Base-by-base conservation (phyloP, 2,888 invertebrate species). In the Lepeophtheirus nordmannii region DNA sequence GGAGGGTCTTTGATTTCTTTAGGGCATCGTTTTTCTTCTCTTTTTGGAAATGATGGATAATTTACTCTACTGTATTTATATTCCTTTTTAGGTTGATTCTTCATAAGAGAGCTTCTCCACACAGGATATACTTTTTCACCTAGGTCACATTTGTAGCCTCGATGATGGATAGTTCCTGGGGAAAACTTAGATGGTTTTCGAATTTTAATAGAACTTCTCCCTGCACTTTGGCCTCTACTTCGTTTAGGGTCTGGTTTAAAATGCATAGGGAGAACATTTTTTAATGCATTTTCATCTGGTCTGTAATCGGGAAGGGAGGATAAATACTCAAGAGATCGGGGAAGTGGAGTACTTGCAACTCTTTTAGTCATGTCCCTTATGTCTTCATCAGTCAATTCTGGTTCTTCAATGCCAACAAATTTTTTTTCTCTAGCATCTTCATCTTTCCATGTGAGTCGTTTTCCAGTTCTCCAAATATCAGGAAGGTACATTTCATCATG, bases 1-100 rank as follows among this genome's bases (percentile, higher is more conserved):
- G 71, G 78, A 81, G n/a, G 85, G n/a, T 71, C 82, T 83, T n/a
- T 79, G 80, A 69, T 73, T 82, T 68, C 72, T 92, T 68, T 89
- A 88, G 72, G 78, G 76, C 65, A 75, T 90, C 71, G 82, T 91
- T 0, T 80, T 87, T 73, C 80, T 90, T 62, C 81, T 90, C 68
- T 82, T 83, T 76, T 87, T 89, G 80, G 84, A 11, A n/a, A 12
- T 41, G 9, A 10, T 12, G 58, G 57, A 41, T 14, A 41, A 10
- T 41, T 41, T 14, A 41, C 41, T 10, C 14, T 41, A 14, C 14
- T 41, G 41, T 41, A 41, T 41, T 14, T 41, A 11, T 11, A 14
- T 14, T 41, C 41, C n/a, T 66, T 58, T 5, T 23, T 37, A 20
- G 30, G 17, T 7, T n/a, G n/a, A n/a, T n/a, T n/a, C n/a, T 57